Evolutionary conservation across 2,113 vertebrate genomes (phyloP).

Genomic region (Trematomus loennbergii): DNA sequence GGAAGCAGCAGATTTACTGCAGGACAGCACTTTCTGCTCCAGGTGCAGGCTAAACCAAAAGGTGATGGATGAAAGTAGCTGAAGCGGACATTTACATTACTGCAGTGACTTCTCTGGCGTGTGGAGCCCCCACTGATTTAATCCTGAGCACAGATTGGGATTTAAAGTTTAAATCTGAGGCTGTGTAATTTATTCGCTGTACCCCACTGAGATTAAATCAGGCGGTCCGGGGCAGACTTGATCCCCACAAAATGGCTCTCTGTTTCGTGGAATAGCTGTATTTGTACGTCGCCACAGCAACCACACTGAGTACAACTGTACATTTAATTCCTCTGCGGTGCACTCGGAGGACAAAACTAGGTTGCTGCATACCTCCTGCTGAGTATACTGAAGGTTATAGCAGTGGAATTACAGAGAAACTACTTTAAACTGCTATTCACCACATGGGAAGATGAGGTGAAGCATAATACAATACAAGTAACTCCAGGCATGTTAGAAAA

Average conservation of each 20-base stretch:
- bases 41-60: conserved; percentile 11
- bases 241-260: conserved; percentile 5
- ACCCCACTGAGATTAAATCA: conserved; percentile 53
- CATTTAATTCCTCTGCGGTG: not conserved
- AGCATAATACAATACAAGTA: not conserved
- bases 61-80: conserved; percentile 12
- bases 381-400: not conserved
- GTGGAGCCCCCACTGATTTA: not conserved
- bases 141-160: not conserved
- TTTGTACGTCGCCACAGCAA: conserved; percentile 34
- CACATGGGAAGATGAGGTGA: not conserved
- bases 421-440: not conserved
- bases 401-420: not conserved
- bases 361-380: not conserved
- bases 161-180: conserved; percentile 4
- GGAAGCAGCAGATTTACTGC: not conserved
- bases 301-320: not conserved
- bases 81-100: not conserved
- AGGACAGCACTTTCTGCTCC: not conserved
- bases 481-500: not conserved
- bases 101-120: not conserved
- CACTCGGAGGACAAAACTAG: not conserved
- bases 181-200: not conserved
- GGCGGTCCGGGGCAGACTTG: conserved; percentile 1
- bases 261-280: not conserved